Base-by-base conservation (phyloP, 2,113 vertebrate genomes). In the Gavia stellata region DNA sequence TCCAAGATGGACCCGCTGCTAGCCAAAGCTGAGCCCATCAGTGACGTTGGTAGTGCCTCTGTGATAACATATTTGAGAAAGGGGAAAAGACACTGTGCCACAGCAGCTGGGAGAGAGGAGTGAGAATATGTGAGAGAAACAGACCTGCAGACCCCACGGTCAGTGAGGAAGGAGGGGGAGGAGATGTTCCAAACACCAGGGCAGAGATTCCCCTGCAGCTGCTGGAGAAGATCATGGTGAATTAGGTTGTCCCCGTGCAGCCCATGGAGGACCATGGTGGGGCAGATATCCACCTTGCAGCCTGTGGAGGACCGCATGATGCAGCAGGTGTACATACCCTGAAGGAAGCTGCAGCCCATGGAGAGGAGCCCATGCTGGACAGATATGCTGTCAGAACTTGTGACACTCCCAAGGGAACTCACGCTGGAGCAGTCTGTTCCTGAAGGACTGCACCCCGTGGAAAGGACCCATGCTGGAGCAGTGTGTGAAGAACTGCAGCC, bases 1-100 rank as follows among this genome's bases (percentile, higher is more conserved):
- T 58, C 16, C 34, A 66, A 44, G 50, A 31, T 3, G 2, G 38
- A n/a, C 40, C 16, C 2, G 2, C 19, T 2, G 1, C 34, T 58
- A 28, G 34, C 52, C 42, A 38, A 33, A 38, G 7, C 17, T 44
- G 7, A 62, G 19, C 12, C n/a, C 16, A 12, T 50, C 56, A 84
- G 38, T 1, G 5, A 42, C 19, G 16, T 3, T 84, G 56, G 16
- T 36, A 62, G 47, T 16, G 6, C 47, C 56, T 63, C 47, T 31
- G 21, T 24, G 33, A 19, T 29, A 73, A 53, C 4, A 4, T 31
- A 45, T 25, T 53, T 73, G 26, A 44, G 26, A 72, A 83, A 19
- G 45, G 20, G 25, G 61, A 31, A 72, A 61, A 61, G 24, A 29
- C 12, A 12, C 19, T 44, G 31, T 33, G 52, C 19, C 44, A 18